Conservation (phyloP, 2,113 vertebrate species). For the Hylia prasina region DNA sequence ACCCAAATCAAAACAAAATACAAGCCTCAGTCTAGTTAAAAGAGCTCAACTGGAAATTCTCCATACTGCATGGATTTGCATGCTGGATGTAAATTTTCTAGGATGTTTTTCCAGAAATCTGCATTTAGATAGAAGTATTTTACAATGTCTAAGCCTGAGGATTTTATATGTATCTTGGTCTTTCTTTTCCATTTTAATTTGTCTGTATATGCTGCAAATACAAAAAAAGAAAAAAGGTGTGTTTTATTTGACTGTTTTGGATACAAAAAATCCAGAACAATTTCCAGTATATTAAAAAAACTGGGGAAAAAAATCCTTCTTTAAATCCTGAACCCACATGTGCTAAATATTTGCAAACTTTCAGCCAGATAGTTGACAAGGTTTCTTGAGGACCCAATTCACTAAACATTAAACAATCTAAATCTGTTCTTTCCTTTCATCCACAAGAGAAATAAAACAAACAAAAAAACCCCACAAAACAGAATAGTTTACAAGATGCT, state of each 20-base stretch:
- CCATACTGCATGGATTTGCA: constrained; percentile 6
- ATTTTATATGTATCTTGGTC: constrained; percentile 38
- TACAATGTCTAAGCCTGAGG: constrained; percentile 32
- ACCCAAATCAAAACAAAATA: background rate
- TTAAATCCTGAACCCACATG: background rate
- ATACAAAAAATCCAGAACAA: background rate
- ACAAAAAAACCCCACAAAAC: accelerated
- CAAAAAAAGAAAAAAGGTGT: background rate
- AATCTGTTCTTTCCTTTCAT: background rate
- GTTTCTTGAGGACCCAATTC: background rate
- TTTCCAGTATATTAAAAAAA: constrained; percentile 6
- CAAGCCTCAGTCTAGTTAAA: background rate
- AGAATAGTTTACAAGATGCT: background rate
- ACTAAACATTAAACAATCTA: background rate
- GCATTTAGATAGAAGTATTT: constrained; percentile 70
- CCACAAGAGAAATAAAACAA: background rate
- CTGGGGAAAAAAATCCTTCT: background rate
- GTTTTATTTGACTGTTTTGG: background rate
- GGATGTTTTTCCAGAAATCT: constrained; percentile 63
- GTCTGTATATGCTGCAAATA: background rate
- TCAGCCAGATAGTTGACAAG: background rate
- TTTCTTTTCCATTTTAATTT: background rate
- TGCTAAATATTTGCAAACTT: background rate
- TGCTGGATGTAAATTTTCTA: constrained; percentile 42
- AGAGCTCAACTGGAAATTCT: background rate